Base-by-base conservation (phyloP, 1,140 invertebrate species). In the Penaeus japonicus region DNA sequence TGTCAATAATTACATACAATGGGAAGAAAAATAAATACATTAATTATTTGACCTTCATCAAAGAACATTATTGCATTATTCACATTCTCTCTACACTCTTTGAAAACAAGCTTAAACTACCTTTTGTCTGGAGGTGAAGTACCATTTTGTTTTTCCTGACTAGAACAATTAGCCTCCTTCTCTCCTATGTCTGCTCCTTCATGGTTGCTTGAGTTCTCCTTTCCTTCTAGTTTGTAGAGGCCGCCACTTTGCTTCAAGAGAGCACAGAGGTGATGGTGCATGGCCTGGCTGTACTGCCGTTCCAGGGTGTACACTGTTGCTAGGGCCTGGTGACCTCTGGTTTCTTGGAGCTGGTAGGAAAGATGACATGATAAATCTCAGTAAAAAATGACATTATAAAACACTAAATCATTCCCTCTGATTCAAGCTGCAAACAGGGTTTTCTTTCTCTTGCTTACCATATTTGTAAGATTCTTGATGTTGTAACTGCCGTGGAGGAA, bases 261-360 rank as follows among this genome's bases (percentile, higher is more conserved):
- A 24, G 89, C 89, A 55, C 70, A 85, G 27, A 90, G 89, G 39
- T 90, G 89, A 78, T 89, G 84, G 55, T 85, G 85, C 86, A 90
- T 86, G 39, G 89, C 89, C 35, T 85, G 80, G 35, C 83, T 89
- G 87, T 90, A 86, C 32, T 90, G 87, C 20, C 77, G 78, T 53
- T 85, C 87, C 24, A 89, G 24, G 47, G 87, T 84, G 57, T 88
- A 89, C 24, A 90, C 53, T 55, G 87, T 89, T 17, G 85, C 89
- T 30, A 85, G 53, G 4, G 89, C 89, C 47, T 90, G 89, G 84
- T 90, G 87, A 24, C 77, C 89, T 62, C 83, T 84, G 32, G 87
- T 59, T 81, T 85, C 83, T 57, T 86, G 47, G 5, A 90, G 84
- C 86, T 89, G 39, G 18, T 75, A 57, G 53, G 39, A 47, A 24